Conservation (phyloP, 2,888 invertebrate species). For the Leptinotarsa peninsularis region DNA sequence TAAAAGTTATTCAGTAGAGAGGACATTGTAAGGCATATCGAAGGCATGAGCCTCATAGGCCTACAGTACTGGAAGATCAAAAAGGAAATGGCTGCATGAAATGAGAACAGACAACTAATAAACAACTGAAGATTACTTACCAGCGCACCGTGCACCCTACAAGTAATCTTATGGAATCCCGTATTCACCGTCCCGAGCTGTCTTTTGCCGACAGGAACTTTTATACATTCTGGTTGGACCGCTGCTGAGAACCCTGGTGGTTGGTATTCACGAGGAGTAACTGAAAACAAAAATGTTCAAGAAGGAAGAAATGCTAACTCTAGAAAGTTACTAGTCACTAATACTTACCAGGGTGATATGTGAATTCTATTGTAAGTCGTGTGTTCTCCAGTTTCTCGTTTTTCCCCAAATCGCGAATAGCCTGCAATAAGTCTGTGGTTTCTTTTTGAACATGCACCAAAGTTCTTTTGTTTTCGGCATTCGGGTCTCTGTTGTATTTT, state of each 20-base stretch:
- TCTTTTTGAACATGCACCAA: constrained; percentile 28
- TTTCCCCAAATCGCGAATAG: constrained; percentile 29
- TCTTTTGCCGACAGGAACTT: neutral
- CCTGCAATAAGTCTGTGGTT: constrained; percentile 29
- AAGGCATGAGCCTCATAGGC: no score
- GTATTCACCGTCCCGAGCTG: constrained; percentile 30
- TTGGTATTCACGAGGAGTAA: constrained; percentile 32
- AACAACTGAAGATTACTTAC: constrained; percentile 20
- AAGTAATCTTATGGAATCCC: constrained; percentile 39
- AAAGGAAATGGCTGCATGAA: no score
- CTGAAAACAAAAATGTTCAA: constrained; percentile 32
- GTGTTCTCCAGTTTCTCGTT: constrained; percentile 26
- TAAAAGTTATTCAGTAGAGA: no score
- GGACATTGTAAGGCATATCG: no score
- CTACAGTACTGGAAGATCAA: no score
- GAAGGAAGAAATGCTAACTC: neutral
- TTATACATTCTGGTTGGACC: constrained; percentile 16
- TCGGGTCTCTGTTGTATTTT: constrained; percentile 37
- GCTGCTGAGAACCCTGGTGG: constrained; percentile 35
- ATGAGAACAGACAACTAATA: no score
- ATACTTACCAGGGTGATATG: constrained; percentile 32
- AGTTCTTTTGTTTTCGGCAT: constrained; percentile 21
- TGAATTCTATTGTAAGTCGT: constrained; percentile 33
- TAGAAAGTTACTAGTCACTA: neutral
- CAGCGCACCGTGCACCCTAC: constrained; percentile 16